Conservation (phyloP, 2,797 vertebrate species). For the Tokudaia muenninki region DNA sequence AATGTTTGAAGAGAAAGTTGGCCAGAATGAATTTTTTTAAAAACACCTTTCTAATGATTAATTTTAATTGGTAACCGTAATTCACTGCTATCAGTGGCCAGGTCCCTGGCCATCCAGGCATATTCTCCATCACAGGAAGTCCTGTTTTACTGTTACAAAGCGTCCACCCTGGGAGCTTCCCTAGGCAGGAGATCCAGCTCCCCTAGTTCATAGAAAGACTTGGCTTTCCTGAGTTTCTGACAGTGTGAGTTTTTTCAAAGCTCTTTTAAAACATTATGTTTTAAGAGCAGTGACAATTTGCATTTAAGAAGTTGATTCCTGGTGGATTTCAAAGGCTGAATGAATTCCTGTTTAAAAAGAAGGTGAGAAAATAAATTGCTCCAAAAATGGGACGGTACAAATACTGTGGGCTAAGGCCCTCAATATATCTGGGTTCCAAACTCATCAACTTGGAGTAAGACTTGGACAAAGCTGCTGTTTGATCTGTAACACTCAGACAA, state of each 20-base stretch:
- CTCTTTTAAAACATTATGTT: constrained; percentile 12
- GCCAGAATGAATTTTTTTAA: constrained; percentile 25
- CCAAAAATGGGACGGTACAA: background rate
- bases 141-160: background rate
- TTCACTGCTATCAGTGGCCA: background rate
- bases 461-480: constrained; percentile 9
- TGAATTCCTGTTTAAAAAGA: constrained; percentile 20
- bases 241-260: constrained; percentile 17
- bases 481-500: background rate
- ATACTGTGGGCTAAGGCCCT: background rate
- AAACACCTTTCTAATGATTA: constrained; percentile 5
- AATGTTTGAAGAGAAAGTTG: constrained; percentile 15
- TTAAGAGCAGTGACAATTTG: constrained; percentile 38
- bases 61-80: constrained; percentile 48
- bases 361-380: constrained; percentile 43
- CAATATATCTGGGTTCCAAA: background rate
- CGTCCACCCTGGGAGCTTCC: background rate
- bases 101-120: background rate
- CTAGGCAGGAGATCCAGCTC: background rate
- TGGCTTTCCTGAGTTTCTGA: background rate
- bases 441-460: background rate
- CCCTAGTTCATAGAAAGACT: background rate
- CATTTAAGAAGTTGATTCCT: constrained; percentile 42
- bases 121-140: background rate
- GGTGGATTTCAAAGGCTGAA: background rate